Percentiles rank a stretch among this genome's conserved stretches.
Conservation (phyloP, 2,113 vertebrate species). For the Forbesichthys agassizii region DNA sequence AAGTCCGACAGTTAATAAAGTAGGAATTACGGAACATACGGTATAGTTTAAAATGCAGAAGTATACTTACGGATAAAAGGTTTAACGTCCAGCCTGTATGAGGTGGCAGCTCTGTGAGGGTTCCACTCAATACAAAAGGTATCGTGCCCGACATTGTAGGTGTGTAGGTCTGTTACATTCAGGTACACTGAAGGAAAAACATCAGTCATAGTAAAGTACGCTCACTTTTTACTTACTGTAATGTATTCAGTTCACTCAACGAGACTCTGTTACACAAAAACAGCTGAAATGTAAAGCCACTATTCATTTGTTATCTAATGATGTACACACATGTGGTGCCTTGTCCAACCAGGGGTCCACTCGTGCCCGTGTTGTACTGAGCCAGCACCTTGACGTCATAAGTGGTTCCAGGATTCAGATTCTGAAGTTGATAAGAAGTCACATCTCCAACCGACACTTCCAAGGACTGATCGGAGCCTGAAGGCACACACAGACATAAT, state of each 20-base stretch:
- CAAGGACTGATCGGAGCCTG: constrained; percentile 84
- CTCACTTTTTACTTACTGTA: not conserved
- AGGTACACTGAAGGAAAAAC: constrained; percentile 85
- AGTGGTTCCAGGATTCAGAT: constrained; percentile 90
- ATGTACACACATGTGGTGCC: constrained; percentile 87
- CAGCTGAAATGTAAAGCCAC: too few relatives aligned
- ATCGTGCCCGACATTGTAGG: constrained; percentile 88
- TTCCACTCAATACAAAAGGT: constrained; percentile 90
- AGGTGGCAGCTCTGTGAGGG: constrained; percentile 90
- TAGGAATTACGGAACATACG: not conserved
- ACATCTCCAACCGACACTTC: constrained; percentile 92
- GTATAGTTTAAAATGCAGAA: not conserved
- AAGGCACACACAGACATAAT: constrained; percentile 17
- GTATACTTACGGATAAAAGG: constrained; percentile 83
- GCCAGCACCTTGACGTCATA: constrained; percentile 93
- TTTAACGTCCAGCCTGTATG: constrained; percentile 91
- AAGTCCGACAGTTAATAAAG: not conserved
- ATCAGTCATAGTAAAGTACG: not conserved
- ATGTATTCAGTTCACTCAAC: too few relatives aligned
- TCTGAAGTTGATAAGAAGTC: constrained; percentile 86
- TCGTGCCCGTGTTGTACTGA: constrained; percentile 89
- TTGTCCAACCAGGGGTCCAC: constrained; percentile 84
- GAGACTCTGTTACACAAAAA: too few relatives aligned
- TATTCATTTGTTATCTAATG: too few relatives aligned
- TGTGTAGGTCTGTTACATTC: constrained; percentile 90